Percentiles rank a stretch among this genome's conserved stretches.
These are phyloP conservation scores for Pocillopora grandis DNA, from an alignment of 92 coral and sea anemone genomes.

Conservation along the genomic window DNA sequence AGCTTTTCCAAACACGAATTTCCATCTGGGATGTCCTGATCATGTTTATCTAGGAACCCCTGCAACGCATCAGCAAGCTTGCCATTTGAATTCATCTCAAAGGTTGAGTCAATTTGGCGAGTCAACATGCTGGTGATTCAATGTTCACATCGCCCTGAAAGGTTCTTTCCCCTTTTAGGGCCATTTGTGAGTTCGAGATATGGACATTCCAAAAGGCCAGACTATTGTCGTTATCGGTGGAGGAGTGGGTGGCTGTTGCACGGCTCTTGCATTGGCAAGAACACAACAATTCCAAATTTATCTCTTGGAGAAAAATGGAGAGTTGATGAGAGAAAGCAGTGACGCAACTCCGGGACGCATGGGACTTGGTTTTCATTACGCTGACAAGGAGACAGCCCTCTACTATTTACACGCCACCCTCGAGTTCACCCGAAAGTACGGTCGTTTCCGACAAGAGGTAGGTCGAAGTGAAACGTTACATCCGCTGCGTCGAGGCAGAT, in stretches of 20 bases:
- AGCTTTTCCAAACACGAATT: too few relatives aligned
- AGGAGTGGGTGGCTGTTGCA: slow-evolving; percentile 71
- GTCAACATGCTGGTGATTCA: too few relatives aligned
- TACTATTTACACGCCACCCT: slow-evolving; percentile 59
- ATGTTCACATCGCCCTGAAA: too few relatives aligned
- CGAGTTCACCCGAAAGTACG: slow-evolving; percentile 42
- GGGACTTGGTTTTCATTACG: slow-evolving; percentile 76
- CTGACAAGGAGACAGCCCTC: slow-evolving; percentile 57
- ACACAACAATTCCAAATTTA: slow-evolving; percentile 50
- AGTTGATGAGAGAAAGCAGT: slow-evolving; percentile 48
- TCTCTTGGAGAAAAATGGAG: slow-evolving; percentile 53
- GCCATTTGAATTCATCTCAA: too few relatives aligned
- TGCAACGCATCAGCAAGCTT: too few relatives aligned
- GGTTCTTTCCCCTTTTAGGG: too few relatives aligned
- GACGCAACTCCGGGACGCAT: slow-evolving; percentile 62
- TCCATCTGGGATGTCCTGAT: too few relatives aligned
- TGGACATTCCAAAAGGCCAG: not conserved
- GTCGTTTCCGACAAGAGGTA: not conserved
- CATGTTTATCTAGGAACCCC: too few relatives aligned
- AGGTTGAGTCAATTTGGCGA: too few relatives aligned
- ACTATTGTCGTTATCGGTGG: slow-evolving; percentile 59
- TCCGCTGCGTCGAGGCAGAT: too few relatives aligned
- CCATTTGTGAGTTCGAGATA: not conserved
- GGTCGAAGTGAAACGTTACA: slow-evolving; percentile 1
- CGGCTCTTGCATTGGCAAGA: slow-evolving; percentile 60